Conservation (phyloP, 2,888 invertebrate genomes). For the Dyspetes luteomarginatus region DNA sequence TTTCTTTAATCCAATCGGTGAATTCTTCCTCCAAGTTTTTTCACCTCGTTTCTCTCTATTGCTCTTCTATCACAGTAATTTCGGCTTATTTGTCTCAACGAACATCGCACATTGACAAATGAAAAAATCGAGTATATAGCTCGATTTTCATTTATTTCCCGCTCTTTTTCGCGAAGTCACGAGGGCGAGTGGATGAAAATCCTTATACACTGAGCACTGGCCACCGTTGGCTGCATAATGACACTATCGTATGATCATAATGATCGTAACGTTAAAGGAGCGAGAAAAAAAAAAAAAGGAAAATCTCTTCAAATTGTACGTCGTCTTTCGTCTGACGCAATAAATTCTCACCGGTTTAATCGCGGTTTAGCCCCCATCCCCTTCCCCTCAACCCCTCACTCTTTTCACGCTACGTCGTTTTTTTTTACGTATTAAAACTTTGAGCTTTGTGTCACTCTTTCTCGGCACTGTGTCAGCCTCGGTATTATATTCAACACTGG, state of each 20-base stretch:
- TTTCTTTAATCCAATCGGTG: conserved; percentile 56
- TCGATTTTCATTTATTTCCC: background rate
- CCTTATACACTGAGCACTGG: conserved; percentile 56
- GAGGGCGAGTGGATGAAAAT: conserved; percentile 35
- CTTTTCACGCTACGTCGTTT: background rate
- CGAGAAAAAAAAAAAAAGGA: background rate
- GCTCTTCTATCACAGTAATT: conserved; percentile 39
- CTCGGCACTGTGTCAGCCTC: background rate
- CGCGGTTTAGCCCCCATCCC: too few relatives aligned
- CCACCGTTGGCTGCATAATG: conserved; percentile 32
- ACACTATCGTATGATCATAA: conserved; percentile 39
- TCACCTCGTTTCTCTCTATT: conserved; percentile 15
- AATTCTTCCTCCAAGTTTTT: conserved; percentile 1
- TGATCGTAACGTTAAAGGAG: conserved; percentile 10
- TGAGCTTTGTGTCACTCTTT: background rate
- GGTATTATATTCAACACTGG: background rate
- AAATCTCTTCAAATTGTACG: too few relatives aligned
- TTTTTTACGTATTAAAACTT: background rate
- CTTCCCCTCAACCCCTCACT: background rate
- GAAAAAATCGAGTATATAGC: background rate
- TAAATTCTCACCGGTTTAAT: too few relatives aligned
- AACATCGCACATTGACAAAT: background rate
- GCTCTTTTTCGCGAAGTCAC: conserved; percentile 37
- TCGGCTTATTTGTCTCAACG: conserved; percentile 49
- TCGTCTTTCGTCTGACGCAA: too few relatives aligned